Evolutionary conservation across 2,113 vertebrate species (phyloP), one percentile per base, ranked within the genome.

Genomic region (Entelurus aequoreus): DNA sequence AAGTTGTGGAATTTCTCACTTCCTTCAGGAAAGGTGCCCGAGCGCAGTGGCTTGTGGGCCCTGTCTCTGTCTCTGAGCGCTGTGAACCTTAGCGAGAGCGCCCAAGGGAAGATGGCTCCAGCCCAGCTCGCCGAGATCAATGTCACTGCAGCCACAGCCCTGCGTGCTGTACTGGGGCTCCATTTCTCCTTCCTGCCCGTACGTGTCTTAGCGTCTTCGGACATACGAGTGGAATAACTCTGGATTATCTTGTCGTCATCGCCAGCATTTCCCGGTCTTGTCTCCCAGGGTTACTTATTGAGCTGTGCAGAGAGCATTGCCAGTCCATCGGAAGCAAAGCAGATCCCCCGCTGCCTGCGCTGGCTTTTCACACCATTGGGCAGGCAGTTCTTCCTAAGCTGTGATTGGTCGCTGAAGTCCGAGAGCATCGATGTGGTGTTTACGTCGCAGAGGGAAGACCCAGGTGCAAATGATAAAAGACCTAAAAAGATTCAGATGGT

Each of bases 301-400:
- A 93, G 92, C 44, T 92, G 93, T 62, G 94, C 96, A 68, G 88
- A 95, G 86, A 76, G 81, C 84, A 79, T 93, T 83, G 77, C 81
- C 69, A 81, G 77, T 74, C 85, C 93, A 62, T 89, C 92, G 0
- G 94, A 98, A 61, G 81, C 75, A 28, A 95, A 88, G 15, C 80
- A 90, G 0, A 86, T 94, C 71, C 95, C 94, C 0, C 95, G 98
- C 72, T 92, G 90, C 0, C 72, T 95, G 66, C 93, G 92, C 65
- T 99, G 97, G 95, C 91, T 99, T 58, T 96, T 96, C 84, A 96
- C 95, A 6, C 96, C 96, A 0, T 54, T 97, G 80, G 95, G 94
- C 60, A 88, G 93, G 77, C 94, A 95, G 87, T 99, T 98, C 74
- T 98, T 98, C 86, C 89, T 98, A 82, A 93, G 93, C 60, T 92